These are phyloP conservation scores for Netelia melanura DNA, from an alignment of 2,888 invertebrate genomes.

Conservation along the genomic window DNA sequence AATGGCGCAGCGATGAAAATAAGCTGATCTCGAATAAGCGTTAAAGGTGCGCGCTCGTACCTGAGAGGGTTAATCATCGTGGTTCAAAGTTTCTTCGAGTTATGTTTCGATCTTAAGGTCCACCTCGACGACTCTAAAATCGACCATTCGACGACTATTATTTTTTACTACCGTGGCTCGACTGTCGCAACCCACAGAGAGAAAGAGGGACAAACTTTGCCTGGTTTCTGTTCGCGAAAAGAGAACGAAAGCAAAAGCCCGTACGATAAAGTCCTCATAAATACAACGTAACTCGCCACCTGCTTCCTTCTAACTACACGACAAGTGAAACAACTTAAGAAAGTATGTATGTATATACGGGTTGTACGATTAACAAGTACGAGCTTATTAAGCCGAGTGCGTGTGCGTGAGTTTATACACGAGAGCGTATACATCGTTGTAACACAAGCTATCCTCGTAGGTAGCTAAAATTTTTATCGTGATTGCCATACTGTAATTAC, in stretches of 20 bases:
- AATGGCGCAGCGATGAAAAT: conserved; percentile 31
- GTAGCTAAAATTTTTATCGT: conserved; percentile 54
- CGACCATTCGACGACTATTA: conserved; percentile 56
- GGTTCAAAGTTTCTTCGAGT: conserved; percentile 17
- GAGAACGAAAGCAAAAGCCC: conserved; percentile 25
- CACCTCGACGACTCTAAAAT: conserved; percentile 37
- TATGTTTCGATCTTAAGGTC: conserved; percentile 30
- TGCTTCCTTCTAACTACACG: conserved; percentile 56
- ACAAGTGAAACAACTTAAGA: conserved; percentile 56
- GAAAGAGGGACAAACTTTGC: background rate
- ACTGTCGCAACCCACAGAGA: background rate
- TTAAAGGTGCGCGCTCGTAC: background rate
- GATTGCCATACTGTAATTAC: conserved; percentile 63
- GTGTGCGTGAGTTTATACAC: conserved; percentile 18
- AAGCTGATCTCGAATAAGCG: conserved; percentile 36
- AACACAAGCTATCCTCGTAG: background rate
- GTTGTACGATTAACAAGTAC: conserved; percentile 40
- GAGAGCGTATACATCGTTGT: background rate
- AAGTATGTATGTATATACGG: conserved; percentile 33
- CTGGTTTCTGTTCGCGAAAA: conserved; percentile 14
- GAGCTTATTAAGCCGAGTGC: conserved; percentile 48
- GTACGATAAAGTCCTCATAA: conserved; percentile 48
- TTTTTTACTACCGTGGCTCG: conserved; percentile 24
- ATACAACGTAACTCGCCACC: conserved; percentile 54
- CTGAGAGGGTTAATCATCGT: conserved; percentile 19